Conservation (phyloP, 2,113 vertebrate genomes). For the Guaruba guarouba region DNA sequence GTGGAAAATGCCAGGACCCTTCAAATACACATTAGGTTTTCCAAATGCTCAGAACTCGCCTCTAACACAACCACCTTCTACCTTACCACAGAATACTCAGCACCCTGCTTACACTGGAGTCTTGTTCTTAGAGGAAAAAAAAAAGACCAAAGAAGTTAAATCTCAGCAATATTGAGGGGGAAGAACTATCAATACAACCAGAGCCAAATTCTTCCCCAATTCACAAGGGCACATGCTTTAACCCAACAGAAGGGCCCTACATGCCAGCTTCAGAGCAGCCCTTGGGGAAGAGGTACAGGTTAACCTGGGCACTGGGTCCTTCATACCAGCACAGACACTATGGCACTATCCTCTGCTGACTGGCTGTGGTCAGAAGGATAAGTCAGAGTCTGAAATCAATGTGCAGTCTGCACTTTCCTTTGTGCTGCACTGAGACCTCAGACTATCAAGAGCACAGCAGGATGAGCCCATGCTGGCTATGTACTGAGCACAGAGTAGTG, state of each 20-base stretch:
- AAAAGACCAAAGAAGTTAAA: background rate
- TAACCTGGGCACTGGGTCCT: too few relatives aligned
- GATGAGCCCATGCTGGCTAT: background rate
- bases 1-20: background rate
- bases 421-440: accelerated
- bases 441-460: background rate
- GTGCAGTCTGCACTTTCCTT: background rate
- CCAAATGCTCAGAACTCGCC: background rate
- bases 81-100: background rate
- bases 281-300: accelerated
- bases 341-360: background rate
- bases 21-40: background rate
- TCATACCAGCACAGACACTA: background rate
- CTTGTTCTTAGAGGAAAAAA: background rate
- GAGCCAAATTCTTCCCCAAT: background rate
- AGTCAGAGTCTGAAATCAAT: background rate
- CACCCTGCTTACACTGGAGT: background rate
- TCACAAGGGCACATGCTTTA: background rate
- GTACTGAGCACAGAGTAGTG: background rate
- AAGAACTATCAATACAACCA: background rate
- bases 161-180: background rate
- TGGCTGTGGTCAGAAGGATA: accelerated
- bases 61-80: background rate
- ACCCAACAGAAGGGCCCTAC: background rate
- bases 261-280: too few relatives aligned